Conservation (phyloP, 92 coral and sea anemone species). For the Actinernus sp. region DNA sequence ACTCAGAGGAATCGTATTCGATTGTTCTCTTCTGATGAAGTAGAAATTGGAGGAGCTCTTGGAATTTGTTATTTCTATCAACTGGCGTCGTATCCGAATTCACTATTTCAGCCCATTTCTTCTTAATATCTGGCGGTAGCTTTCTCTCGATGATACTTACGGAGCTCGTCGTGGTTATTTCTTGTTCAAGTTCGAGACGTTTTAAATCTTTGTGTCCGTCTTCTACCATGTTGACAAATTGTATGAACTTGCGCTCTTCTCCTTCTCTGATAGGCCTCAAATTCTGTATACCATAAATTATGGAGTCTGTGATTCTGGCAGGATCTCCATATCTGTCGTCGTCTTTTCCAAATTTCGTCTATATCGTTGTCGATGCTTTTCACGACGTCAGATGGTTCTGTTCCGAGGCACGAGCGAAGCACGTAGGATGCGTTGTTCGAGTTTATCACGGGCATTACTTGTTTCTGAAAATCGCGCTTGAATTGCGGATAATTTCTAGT, state of each 20-base stretch:
- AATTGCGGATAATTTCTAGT: too few species aligned
- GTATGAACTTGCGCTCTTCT: not conserved
- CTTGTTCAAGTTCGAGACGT: conserved; percentile 15
- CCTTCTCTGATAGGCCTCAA: conserved; percentile 2
- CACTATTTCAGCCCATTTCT: conserved; percentile 37
- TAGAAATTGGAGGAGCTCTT: not conserved
- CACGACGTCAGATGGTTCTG: not conserved
- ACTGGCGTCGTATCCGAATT: conserved; percentile 6
- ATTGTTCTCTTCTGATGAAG: not conserved
- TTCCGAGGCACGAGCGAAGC: not conserved
- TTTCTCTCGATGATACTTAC: conserved; percentile 28
- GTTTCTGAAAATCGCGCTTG: too few species aligned
- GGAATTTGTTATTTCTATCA: conserved; percentile 6
- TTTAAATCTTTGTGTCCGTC: conserved; percentile 27
- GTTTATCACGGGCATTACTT: not conserved
- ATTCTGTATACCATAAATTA: not conserved
- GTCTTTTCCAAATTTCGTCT: conserved; percentile 3
- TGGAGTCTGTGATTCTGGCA: not conserved
- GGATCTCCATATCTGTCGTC: conserved; percentile 4
- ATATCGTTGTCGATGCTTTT: not conserved
- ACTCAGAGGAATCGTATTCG: not conserved
- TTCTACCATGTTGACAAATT: conserved; percentile 3
- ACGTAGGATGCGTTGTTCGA: not conserved
- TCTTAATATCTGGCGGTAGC: conserved; percentile 12
- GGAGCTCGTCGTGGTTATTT: conserved; percentile 28